These are phyloP conservation scores for Drosophila colorata DNA, from an alignment of 2,888 invertebrate genomes.

Conservation along the genomic window DNA sequence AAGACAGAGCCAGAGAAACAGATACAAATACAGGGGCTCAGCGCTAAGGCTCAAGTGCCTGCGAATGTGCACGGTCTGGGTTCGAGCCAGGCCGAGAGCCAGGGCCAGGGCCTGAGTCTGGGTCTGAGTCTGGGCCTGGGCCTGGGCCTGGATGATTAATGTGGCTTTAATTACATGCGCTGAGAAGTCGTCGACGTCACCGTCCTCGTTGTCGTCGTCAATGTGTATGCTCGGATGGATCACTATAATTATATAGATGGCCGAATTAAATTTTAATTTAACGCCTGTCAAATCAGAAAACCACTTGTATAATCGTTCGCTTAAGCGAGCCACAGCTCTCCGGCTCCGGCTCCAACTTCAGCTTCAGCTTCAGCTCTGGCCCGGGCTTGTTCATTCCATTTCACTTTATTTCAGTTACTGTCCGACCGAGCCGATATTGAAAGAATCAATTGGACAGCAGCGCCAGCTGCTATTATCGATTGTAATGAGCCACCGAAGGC, in stretches of 20 bases:
- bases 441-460: conserved; percentile 69
- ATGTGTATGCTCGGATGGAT: conserved; percentile 81
- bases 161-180: conserved; percentile 84
- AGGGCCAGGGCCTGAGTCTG: neutral
- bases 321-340: conserved; percentile 43
- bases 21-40: conserved; percentile 28
- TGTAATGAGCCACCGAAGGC: conserved; percentile 82
- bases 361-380: neutral
- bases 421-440: conserved; percentile 40
- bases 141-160: conserved; percentile 79
- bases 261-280: conserved; percentile 82
- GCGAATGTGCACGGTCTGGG: conserved; percentile 35
- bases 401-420: conserved; percentile 55
- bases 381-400: conserved; percentile 59
- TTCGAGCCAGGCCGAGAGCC: conserved; percentile 8
- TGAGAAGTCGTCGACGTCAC: conserved; percentile 65
- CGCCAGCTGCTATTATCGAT: conserved; percentile 71
- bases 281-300: conserved; percentile 83
- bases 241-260: conserved; percentile 82
- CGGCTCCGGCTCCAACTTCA: too few relatives aligned
- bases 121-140: conserved; percentile 13
- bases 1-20: conserved; percentile 51
- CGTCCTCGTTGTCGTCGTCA: conserved; percentile 62
- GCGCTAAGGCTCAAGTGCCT: conserved; percentile 61
- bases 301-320: conserved; percentile 82